Conservation (phyloP, 2,888 invertebrate genomes). For the Lagria hirta region DNA sequence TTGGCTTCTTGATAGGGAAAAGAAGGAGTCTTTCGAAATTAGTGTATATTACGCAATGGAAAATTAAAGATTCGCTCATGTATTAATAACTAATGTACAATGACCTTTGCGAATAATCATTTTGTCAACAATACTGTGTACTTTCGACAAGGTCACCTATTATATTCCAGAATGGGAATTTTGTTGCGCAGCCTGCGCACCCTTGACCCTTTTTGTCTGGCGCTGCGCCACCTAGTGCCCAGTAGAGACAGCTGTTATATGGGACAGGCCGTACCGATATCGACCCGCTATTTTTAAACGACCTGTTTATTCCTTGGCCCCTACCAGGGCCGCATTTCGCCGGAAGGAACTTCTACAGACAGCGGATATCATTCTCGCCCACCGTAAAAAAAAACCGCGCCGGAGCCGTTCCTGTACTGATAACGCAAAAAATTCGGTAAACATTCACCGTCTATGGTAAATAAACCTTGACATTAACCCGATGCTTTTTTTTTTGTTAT, state of each 20-base stretch:
- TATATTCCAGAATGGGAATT: too few relatives aligned
- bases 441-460: too few relatives aligned
- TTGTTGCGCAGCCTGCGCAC: too few relatives aligned
- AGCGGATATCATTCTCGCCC: constrained; percentile 12
- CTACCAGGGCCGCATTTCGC: constrained; percentile 48
- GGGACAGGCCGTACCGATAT: constrained; percentile 20
- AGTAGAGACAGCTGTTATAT: constrained; percentile 15
- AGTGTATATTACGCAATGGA: too few relatives aligned
- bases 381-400: neutral
- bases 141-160: too few relatives aligned
- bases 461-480: constrained; percentile 28
- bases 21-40: too few relatives aligned
- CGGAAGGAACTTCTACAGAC: constrained; percentile 23
- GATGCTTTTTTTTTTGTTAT: constrained; percentile 19
- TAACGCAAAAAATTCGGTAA: constrained; percentile 14
- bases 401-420: neutral
- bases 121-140: too few relatives aligned
- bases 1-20: too few relatives aligned
- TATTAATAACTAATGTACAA: too few relatives aligned
- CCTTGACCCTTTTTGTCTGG: constrained; percentile 5
- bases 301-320: constrained; percentile 52
- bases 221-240: constrained; percentile 12
- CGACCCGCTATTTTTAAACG: constrained; percentile 37
- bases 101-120: too few relatives aligned
- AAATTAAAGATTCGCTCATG: too few relatives aligned